Evolutionary conservation across 1,140 invertebrate genomes (phyloP).

Genomic region (Ctenoplectra terminalis): DNA sequence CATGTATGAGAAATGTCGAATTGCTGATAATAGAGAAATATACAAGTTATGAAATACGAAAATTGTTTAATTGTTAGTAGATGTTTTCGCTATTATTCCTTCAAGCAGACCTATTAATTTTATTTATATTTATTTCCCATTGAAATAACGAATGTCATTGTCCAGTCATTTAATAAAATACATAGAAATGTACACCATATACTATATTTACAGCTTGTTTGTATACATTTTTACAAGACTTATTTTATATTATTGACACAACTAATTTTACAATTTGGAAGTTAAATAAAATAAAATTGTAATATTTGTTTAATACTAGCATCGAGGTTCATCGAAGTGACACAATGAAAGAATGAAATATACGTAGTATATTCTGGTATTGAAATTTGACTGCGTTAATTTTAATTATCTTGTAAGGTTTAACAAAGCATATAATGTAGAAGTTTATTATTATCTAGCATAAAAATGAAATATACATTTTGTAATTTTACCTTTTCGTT

Average conservation of each 20-base stretch:
- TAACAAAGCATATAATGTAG: no score
- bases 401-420: no score
- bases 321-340: neutral
- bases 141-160: neutral
- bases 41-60: slow-evolving; percentile 59
- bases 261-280: no score
- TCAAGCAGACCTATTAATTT: neutral
- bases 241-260: neutral
- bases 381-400: neutral
- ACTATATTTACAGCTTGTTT: neutral
- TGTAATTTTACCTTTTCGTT: no score
- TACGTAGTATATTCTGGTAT: neutral
- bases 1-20: slow-evolving; percentile 64
- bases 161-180: no score
- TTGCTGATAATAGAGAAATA: slow-evolving; percentile 66
- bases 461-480: no score
- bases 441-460: no score
- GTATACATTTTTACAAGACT: neutral
- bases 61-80: slow-evolving; percentile 7
- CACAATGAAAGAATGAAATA: neutral
- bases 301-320: no score
- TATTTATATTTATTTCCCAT: neutral
- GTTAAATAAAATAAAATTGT: no score
- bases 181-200: neutral
- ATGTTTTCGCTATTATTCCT: neutral